Conservation (phyloP, 2,888 invertebrate genomes). For the Acheta domesticus region DNA sequence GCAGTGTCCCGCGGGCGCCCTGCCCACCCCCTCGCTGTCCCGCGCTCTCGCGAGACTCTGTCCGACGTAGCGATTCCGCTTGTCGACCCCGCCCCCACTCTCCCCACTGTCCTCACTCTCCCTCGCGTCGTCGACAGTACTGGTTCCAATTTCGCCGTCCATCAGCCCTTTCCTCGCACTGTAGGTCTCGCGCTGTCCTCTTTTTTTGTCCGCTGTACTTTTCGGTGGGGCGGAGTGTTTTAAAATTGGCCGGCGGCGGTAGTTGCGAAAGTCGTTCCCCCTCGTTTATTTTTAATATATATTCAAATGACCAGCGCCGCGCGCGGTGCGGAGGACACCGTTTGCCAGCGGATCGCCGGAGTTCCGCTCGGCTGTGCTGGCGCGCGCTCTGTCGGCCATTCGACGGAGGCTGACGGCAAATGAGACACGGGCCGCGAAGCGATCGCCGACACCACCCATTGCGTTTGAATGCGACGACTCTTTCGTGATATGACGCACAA, state of each 20-base stretch:
- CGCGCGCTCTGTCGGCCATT: too few relatives aligned
- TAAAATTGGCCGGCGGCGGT: background rate
- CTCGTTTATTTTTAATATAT: conserved; percentile 18
- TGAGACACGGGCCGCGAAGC: too few relatives aligned
- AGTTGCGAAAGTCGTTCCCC: background rate
- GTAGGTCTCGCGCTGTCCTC: background rate
- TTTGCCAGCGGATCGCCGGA: background rate
- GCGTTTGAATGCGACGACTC: too few relatives aligned
- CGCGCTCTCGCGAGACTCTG: background rate
- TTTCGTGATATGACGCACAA: too few relatives aligned
- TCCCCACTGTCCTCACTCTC: background rate
- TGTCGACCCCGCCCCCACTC: too few relatives aligned
- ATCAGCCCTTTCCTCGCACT: background rate
- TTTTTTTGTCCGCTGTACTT: background rate
- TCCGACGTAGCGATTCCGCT: too few relatives aligned
- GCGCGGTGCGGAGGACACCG: background rate
- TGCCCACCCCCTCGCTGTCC: background rate
- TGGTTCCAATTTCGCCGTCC: background rate
- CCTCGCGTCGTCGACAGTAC: background rate
- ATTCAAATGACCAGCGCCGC: background rate
- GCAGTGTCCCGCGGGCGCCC: background rate
- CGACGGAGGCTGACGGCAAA: too few relatives aligned
- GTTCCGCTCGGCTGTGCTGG: too few relatives aligned
- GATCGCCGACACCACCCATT: too few relatives aligned
- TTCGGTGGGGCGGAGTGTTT: background rate